Percentiles rank a stretch among this genome's conserved stretches.
Conservation (phyloP, 2,888 invertebrate species). For the Chalcosyrphus nemorum region DNA sequence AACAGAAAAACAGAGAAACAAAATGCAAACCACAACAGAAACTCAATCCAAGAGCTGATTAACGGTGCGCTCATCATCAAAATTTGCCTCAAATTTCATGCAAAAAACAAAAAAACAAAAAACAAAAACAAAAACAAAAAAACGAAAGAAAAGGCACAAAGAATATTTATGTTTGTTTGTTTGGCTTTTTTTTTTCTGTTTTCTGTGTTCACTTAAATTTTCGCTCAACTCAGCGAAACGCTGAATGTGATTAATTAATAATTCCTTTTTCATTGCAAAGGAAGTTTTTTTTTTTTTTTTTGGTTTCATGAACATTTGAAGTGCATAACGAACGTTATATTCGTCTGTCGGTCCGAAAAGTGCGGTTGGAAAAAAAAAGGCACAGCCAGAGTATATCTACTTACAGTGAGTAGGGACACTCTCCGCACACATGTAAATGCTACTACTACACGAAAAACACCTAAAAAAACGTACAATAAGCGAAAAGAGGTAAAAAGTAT, state of each 20-base stretch:
- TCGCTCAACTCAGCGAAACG: conserved; percentile 60
- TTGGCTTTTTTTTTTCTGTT: conserved; percentile 7
- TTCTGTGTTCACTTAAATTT: conserved; percentile 43
- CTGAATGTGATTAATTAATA: conserved; percentile 49
- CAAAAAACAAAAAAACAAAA: not conserved
- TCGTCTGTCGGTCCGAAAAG: not conserved
- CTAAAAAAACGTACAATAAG: too few species aligned
- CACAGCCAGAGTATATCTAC: too few species aligned
- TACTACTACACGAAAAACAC: too few species aligned
- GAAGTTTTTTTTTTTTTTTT: conserved; percentile 7
- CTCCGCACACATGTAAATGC: too few species aligned
- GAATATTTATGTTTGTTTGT: conserved; percentile 1
- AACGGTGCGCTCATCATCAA: conserved; percentile 45
- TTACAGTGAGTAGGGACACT: too few species aligned
- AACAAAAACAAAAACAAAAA: not conserved
- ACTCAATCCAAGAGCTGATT: conserved; percentile 51
- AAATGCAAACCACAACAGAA: conserved; percentile 53
- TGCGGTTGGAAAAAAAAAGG: conserved; percentile 12
- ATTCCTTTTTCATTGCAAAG: conserved; percentile 29
- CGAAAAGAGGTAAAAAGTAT: too few species aligned
- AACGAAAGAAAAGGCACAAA: not conserved
- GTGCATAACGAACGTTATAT: conserved; percentile 23
- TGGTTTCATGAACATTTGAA: conserved; percentile 14
- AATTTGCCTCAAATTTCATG: conserved; percentile 54
- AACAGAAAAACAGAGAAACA: too few species aligned